Conservation (phyloP, 2,888 invertebrate genomes). For the Phasia obesa region DNA sequence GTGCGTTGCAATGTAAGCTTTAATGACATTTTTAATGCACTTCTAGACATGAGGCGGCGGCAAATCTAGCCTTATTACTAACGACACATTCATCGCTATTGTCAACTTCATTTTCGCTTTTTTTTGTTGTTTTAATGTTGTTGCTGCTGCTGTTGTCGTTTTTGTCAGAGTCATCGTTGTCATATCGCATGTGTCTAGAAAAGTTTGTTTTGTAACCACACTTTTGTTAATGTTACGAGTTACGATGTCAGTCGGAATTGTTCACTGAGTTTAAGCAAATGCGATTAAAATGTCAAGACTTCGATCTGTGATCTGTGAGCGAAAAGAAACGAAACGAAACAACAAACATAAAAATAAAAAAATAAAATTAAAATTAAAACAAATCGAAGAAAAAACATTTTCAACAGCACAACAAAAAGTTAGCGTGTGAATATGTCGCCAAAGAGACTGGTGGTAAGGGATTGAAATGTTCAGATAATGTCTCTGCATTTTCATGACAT, state of each 20-base stretch:
- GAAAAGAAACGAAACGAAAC: conserved; percentile 46
- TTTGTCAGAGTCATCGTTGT: conserved; percentile 47
- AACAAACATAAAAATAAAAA: conserved; percentile 65
- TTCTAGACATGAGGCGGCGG: conserved; percentile 64
- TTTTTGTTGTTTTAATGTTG: background rate
- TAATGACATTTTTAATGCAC: conserved; percentile 77
- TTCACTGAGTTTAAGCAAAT: conserved; percentile 81
- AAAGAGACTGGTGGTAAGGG: conserved; percentile 70
- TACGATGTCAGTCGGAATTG: conserved; percentile 76
- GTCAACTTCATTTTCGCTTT: background rate
- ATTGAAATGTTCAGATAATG: conserved; percentile 71
- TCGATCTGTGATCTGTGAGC: conserved; percentile 73
- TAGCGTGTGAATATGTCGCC: conserved; percentile 72
- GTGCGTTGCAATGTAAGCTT: conserved; percentile 74
- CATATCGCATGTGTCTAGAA: conserved; percentile 41
- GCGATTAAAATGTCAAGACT: conserved; percentile 82
- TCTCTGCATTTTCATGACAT: conserved; percentile 59
- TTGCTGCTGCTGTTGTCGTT: background rate
- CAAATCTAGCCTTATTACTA: conserved; percentile 67
- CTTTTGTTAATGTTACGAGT: conserved; percentile 69
- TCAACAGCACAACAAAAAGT: conserved; percentile 26
- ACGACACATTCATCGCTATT: conserved; percentile 44
- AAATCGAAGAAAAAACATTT: conserved; percentile 19
- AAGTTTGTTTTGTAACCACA: conserved; percentile 66
- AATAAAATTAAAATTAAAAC: conserved; percentile 71